A percentile compares a stretch with the other conserved stretches of the same genome.
These are phyloP conservation scores for Botia almorhae DNA, from an alignment of 2,797 vertebrate species.

Conservation along the genomic window DNA sequence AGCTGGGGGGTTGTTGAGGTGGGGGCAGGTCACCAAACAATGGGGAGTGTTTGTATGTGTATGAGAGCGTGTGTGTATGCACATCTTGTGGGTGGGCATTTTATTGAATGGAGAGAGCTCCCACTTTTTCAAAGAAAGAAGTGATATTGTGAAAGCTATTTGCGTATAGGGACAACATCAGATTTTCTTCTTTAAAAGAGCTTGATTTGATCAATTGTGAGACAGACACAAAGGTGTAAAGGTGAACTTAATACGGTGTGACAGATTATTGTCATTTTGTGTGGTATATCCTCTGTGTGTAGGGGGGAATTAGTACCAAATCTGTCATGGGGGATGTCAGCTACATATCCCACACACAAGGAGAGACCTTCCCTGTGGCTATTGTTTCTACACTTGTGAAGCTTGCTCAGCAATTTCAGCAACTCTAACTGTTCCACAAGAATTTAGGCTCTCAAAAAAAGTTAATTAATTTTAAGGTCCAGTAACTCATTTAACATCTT, in stretches of 20 bases:
- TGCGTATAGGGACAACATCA: constrained; percentile 20
- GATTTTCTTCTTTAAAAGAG: constrained; percentile 8
- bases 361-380: constrained; percentile 45
- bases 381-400: constrained; percentile 1
- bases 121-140: constrained; percentile 15
- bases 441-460: not conserved
- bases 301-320: constrained; percentile 47
- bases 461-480: not conserved
- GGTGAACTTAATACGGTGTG: constrained; percentile 14
- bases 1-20: constrained; percentile 38
- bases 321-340: constrained; percentile 7
- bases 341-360: constrained; percentile 2
- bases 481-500: not conserved
- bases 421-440: not conserved
- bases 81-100: constrained; percentile 48
- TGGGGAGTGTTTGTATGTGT: constrained; percentile 49
- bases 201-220: constrained; percentile 16
- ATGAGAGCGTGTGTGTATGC: constrained; percentile 38
- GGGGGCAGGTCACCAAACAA: constrained; percentile 50
- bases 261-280: constrained; percentile 31
- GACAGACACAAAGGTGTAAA: constrained; percentile 25
- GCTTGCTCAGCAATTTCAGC: constrained; percentile 64
- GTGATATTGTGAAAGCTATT: constrained; percentile 25
- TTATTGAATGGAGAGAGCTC: constrained; percentile 37
- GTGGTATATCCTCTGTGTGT: constrained; percentile 19